phyloP scores from a whole-genome alignment of 2,113 vertebrate species.

The Silurus asotus region DNA sequence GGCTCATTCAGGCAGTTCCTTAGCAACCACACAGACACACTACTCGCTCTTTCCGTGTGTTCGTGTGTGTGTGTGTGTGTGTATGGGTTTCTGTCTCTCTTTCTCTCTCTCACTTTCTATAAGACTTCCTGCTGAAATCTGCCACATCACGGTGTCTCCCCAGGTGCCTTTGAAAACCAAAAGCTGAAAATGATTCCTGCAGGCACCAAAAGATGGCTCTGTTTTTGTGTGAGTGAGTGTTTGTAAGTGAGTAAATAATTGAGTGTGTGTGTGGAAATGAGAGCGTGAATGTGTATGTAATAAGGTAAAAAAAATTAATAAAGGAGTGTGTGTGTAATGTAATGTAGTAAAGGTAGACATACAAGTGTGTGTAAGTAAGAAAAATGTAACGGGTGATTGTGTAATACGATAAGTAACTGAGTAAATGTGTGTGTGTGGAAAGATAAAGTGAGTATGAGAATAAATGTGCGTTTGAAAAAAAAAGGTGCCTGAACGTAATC shows the following conservation, averaged over 20 bases:
- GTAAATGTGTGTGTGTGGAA: too few species aligned
- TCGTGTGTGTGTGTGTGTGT: background rate
- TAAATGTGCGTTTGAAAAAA: background rate
- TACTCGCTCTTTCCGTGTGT: background rate
- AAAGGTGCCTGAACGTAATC: background rate
- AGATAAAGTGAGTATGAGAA: too few species aligned
- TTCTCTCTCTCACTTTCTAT: conserved; percentile 39
- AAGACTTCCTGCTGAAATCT: conserved; percentile 30
- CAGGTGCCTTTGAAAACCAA: conserved; percentile 50
- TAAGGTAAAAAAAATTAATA: background rate
- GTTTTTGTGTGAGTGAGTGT: conserved; percentile 35
- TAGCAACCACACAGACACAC: conserved; percentile 57
- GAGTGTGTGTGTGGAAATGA: background rate
- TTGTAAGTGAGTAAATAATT: background rate
- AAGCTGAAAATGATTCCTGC: conserved; percentile 57
- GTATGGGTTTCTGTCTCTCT: background rate
- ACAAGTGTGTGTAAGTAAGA: too few species aligned
- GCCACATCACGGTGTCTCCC: conserved; percentile 54
- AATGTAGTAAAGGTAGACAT: too few species aligned
- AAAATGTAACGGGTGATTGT: too few species aligned
- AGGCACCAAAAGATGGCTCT: conserved; percentile 52
- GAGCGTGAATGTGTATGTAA: background rate
- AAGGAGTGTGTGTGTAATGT: background rate
- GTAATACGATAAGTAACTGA: too few species aligned
- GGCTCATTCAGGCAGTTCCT: conserved; percentile 56